Conservation (phyloP, 2,113 vertebrate genomes). For the Entomyzon cyanotis region DNA sequence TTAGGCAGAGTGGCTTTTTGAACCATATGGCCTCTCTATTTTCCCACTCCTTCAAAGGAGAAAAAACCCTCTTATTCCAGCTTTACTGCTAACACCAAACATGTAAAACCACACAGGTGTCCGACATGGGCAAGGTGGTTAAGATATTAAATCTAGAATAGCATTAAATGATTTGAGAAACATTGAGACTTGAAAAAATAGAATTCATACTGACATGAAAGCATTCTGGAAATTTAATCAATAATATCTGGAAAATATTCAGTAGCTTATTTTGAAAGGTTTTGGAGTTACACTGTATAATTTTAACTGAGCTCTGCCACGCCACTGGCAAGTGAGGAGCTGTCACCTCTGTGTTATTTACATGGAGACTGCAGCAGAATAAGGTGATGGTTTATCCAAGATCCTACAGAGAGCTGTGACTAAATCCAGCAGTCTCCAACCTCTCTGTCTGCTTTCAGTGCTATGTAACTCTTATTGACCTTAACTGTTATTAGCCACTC, state of each 20-base stretch:
- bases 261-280: neutral
- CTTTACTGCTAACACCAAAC: neutral
- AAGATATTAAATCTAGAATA: neutral
- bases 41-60: conserved; percentile 36
- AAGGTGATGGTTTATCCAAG: neutral
- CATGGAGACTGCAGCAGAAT: neutral
- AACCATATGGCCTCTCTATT: conserved; percentile 32
- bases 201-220: neutral
- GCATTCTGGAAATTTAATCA: neutral
- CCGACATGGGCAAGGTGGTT: neutral
- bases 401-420: neutral
- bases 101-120: neutral
- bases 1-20: conserved; percentile 37
- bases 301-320: neutral
- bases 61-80: neutral
- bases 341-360: neutral
- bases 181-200: neutral
- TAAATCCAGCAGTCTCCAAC: neutral
- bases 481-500: neutral
- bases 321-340: neutral
- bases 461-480: neutral
- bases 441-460: neutral
- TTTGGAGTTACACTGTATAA: neutral
- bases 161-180: neutral
- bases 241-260: neutral